These are phyloP conservation scores for Hippasteria phrygiana DNA, from an alignment of 53 echinoderm and acorn worm species.

Conservation along the genomic window DNA sequence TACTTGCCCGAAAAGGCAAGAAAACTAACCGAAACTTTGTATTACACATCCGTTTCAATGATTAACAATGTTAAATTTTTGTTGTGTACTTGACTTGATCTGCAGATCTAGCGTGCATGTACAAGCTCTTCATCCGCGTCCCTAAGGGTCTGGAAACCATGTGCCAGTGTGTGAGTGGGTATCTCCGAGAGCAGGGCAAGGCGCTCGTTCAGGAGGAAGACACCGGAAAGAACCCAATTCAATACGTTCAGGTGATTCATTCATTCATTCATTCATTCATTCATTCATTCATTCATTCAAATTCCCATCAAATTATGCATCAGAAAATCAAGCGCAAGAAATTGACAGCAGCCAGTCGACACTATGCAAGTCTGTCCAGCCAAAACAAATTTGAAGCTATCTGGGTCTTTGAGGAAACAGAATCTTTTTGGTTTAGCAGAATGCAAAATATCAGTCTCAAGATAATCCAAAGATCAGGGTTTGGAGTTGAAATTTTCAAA, in stretches of 20 bases:
- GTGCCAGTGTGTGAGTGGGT: conserved; percentile 98
- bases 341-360: no score
- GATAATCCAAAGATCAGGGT: no score
- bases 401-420: no score
- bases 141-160: conserved; percentile 92
- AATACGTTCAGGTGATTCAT: conserved; percentile 90
- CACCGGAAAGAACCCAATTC: conserved; percentile 93
- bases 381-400: no score
- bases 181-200: conserved; percentile 98
- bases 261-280: not conserved
- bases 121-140: conserved; percentile 97
- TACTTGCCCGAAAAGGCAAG: no score
- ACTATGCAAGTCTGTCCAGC: no score
- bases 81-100: not conserved
- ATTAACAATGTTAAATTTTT: not conserved
- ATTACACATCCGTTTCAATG: no score
- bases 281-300: not conserved
- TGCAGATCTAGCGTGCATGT: conserved; percentile 98
- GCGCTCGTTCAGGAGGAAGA: conserved; percentile 97
- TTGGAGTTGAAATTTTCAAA: no score
- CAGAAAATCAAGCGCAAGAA: no score
- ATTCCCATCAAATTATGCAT: not conserved
- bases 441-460: no score
- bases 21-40: no score
- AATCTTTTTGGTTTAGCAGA: no score